Evolutionary conservation across 2,113 vertebrate species (phyloP).

Genomic region (Sphaerodactylus townsendi): DNA sequence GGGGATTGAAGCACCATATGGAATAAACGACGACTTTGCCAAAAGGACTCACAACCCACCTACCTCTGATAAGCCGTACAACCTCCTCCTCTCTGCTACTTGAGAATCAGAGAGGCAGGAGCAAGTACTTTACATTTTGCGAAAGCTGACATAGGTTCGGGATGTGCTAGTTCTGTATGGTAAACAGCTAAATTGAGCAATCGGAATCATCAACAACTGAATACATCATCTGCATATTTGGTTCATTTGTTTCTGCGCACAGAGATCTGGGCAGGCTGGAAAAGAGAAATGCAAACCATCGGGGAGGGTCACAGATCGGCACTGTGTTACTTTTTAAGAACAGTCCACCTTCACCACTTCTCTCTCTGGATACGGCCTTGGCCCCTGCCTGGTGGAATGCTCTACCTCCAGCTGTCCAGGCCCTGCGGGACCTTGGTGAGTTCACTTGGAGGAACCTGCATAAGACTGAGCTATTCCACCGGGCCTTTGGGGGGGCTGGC

Average conservation of each 20-base stretch:
- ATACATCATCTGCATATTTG: neutral
- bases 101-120: neutral
- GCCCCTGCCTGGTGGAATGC: too few species aligned
- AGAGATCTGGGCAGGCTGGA: neutral
- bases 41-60: neutral
- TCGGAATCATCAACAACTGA: neutral
- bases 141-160: neutral
- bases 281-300: neutral
- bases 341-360: neutral
- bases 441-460: too few species aligned
- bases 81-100: neutral
- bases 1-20: neutral
- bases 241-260: neutral
- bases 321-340: neutral
- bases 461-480: too few species aligned
- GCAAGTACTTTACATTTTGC: neutral
- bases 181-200: neutral
- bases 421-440: too few species aligned
- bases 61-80: neutral
- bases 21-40: neutral
- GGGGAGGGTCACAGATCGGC: neutral
- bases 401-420: too few species aligned
- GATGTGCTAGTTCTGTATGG: neutral
- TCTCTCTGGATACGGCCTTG: neutral
- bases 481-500: too few species aligned